Base-by-base conservation (phyloP, 2,888 invertebrate species). In the Plemyria rubiginata region DNA sequence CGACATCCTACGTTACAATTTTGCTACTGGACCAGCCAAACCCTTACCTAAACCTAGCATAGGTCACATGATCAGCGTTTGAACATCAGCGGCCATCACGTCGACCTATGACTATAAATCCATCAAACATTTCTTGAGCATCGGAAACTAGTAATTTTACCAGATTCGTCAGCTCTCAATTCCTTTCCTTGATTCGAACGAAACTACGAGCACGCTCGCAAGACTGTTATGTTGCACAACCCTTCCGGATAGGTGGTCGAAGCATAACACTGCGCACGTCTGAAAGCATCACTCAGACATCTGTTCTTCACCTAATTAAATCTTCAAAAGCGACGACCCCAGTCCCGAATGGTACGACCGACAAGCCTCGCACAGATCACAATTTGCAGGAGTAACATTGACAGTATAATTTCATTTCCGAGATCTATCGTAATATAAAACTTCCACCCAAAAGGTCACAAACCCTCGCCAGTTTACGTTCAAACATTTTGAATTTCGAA, bases 1-100 rank as follows among this genome's bases (percentile, higher is more conserved):
- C 70, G 68, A 72, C 68, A 66, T 60, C 61, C 70, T 73, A 73
- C 66, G 71, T 41, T 60, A 71, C 36, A 50, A 72, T 67, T 70
- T 73, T 60, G 67, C 76, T 73, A 79, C 76, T 81, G 81, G 81
- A 80, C 81, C 81, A 79, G 78, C 79, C 81, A 80, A 75, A 77
- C 71, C 67, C 74, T 74, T 75, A n/a, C n/a, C n/a, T 75, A 74
- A 43, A 75, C 68, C 73, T 80, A 81, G 40, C 67, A 72, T 72
- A 67, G 66, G 73, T 71, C 67, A 70, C 73, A 67, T 65, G 67
- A 66, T 51, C 50, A 54, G 38, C 50, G 9, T 3, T 43, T 12
- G 13, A 55, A 29, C 40, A 12, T 16, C 13, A n/a, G 22, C 13
- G n/a, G 40, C 38, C 46, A 60, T 50, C 38, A 54, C 53, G 52